Conservation (phyloP, 2,113 vertebrate genomes). For the Pterocles orientalis region DNA sequence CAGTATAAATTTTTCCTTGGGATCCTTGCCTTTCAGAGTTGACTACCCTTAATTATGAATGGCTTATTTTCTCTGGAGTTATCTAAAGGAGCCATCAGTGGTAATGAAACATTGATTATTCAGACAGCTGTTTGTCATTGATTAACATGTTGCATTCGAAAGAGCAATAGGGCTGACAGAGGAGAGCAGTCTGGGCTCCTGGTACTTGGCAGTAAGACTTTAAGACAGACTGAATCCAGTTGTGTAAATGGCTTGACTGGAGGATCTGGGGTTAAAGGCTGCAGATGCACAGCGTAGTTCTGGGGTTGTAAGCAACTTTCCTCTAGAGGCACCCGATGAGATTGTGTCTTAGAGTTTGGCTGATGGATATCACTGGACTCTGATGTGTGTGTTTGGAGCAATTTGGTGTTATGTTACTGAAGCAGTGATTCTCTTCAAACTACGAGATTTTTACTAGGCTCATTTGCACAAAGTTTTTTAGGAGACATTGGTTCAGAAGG, state of each 20-base stretch:
- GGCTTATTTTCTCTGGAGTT: not conserved
- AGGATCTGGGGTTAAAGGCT: not conserved
- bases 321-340: not conserved
- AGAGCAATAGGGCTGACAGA: not conserved
- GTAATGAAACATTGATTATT: conserved; percentile 22
- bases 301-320: not conserved
- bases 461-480: not conserved
- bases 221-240: not conserved
- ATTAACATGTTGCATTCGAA: not conserved
- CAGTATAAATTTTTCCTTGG: not conserved
- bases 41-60: not conserved
- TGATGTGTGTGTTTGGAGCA: not conserved
- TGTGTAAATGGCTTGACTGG: not conserved
- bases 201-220: not conserved
- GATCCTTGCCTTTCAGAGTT: not conserved
- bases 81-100: not conserved
- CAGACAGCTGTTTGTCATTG: not conserved
- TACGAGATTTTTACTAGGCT: not conserved
- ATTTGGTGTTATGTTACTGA: not conserved
- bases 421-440: not conserved
- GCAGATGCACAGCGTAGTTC: not conserved
- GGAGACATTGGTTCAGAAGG: not conserved
- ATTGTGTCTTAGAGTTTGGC: not conserved
- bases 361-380: not conserved
- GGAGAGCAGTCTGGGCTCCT: not conserved